phyloP scores from a whole-genome alignment of 92 coral and sea anemone genomes.

The Pocillopora meandrina region DNA sequence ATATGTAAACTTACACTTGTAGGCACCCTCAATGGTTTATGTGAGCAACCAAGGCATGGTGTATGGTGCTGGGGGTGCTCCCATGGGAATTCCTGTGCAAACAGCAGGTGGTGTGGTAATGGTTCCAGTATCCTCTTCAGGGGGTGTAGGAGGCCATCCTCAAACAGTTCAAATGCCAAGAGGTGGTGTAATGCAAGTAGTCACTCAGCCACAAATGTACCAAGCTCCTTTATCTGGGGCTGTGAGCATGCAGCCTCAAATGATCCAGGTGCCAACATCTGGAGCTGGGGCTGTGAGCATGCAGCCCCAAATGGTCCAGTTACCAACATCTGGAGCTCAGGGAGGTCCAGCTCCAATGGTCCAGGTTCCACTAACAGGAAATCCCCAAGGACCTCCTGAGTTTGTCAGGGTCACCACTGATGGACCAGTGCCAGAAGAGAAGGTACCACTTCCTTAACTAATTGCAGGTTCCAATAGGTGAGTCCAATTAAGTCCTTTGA shows the following conservation, averaged over 20 bases:
- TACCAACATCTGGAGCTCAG: background rate
- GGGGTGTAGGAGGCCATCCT: conserved; percentile 10
- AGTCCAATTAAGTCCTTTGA: no score
- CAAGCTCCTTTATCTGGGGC: conserved; percentile 1
- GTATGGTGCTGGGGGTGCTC: conserved; percentile 35
- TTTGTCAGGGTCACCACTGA: background rate
- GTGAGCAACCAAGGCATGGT: conserved; percentile 28
- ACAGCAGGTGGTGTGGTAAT: conserved; percentile 32
- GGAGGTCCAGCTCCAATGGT: background rate
- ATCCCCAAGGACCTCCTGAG: background rate
- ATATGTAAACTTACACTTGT: background rate
- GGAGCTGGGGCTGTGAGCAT: background rate
- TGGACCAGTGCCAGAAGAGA: background rate
- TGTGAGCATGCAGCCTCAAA: background rate
- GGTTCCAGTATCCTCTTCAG: background rate
- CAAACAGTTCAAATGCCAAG: conserved; percentile 17
- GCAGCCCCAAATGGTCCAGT: conserved; percentile 8
- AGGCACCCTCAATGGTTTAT: conserved; percentile 24
- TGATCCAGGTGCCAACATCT: conserved; percentile 11
- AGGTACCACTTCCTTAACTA: no score
- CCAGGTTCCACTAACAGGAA: background rate
- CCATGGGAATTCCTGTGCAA: conserved; percentile 35
- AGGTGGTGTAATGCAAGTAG: background rate
- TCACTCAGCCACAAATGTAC: conserved; percentile 26
- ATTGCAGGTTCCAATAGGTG: no score